phyloP scores from a whole-genome alignment of 1,140 invertebrate species.

The Calephelis nemesis region DNA sequence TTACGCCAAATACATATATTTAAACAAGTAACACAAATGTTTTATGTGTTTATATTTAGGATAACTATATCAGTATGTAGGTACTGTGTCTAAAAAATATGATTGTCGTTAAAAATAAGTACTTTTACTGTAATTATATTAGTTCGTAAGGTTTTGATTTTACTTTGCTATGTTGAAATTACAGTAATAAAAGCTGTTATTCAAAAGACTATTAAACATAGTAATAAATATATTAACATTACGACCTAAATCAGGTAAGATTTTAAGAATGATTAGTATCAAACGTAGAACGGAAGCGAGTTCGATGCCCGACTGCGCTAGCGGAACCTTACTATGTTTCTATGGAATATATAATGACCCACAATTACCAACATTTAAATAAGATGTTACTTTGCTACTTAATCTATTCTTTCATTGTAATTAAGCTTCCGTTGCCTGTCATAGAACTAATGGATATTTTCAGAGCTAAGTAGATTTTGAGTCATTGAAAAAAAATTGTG shows the following conservation, averaged over 20 bases:
- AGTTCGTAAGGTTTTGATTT: neutral
- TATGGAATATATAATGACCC: conserved; percentile 53
- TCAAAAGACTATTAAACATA: neutral
- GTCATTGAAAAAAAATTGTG: too few species aligned
- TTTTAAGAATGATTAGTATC: conserved; percentile 27
- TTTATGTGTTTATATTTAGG: too few species aligned
- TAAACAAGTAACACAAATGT: too few species aligned
- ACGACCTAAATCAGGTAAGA: neutral
- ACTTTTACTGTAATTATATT: too few species aligned
- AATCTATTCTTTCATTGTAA: neutral
- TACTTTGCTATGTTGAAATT: neutral
- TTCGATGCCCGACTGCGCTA: conserved; percentile 52
- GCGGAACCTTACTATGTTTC: conserved; percentile 50
- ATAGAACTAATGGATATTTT: neutral
- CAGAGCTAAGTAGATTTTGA: too few species aligned
- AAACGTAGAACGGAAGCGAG: conserved; percentile 51
- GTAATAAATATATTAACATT: neutral
- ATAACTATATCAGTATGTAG: too few species aligned
- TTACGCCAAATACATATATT: too few species aligned
- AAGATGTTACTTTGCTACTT: conserved; percentile 35
- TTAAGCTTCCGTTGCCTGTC: neutral
- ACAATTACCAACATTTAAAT: conserved; percentile 20
- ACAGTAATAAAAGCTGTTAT: neutral
- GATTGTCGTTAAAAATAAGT: too few species aligned
- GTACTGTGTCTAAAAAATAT: too few species aligned